Evolutionary conservation across 2,888 invertebrate genomes (phyloP).

Genomic region (Mesoligia furuncula): DNA sequence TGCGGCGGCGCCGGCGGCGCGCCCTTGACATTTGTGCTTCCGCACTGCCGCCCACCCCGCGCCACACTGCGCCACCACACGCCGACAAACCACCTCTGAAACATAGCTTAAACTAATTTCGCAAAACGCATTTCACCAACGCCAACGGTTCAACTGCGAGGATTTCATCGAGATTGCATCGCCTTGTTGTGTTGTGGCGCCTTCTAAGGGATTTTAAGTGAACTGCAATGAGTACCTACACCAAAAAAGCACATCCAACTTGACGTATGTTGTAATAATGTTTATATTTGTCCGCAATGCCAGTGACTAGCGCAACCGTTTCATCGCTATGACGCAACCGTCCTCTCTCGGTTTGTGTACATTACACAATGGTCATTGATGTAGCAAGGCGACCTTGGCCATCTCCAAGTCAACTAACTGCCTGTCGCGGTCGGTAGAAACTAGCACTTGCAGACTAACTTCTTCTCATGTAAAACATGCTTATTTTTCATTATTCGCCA

Average conservation of each 20-base stretch:
- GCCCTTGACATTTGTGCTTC: slow-evolving; percentile 35
- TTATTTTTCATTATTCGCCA: background rate
- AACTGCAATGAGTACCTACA: background rate
- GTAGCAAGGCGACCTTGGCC: slow-evolving; percentile 29
- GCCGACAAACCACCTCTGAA: background rate
- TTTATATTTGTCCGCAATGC: slow-evolving; percentile 29
- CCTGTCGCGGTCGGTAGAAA: background rate
- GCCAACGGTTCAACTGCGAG: background rate
- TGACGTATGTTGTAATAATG: slow-evolving; percentile 33
- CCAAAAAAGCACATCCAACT: slow-evolving; percentile 1
- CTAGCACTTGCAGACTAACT: background rate
- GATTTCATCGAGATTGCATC: background rate
- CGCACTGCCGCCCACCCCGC: background rate
- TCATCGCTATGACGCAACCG: slow-evolving; percentile 38
- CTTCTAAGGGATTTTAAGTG: background rate
- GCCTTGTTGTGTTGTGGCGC: background rate
- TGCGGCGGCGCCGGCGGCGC: background rate
- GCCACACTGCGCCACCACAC: background rate
- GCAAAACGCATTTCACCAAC: background rate
- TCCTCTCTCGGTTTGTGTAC: slow-evolving; percentile 9
- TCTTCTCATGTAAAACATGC: background rate
- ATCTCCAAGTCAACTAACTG: background rate
- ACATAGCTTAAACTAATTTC: background rate
- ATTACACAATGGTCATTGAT: slow-evolving; percentile 21
- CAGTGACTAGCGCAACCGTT: slow-evolving; percentile 29